Evolutionary conservation across 2,888 invertebrate genomes (phyloP).

Genomic region (Brachypalpus laphriformis): DNA sequence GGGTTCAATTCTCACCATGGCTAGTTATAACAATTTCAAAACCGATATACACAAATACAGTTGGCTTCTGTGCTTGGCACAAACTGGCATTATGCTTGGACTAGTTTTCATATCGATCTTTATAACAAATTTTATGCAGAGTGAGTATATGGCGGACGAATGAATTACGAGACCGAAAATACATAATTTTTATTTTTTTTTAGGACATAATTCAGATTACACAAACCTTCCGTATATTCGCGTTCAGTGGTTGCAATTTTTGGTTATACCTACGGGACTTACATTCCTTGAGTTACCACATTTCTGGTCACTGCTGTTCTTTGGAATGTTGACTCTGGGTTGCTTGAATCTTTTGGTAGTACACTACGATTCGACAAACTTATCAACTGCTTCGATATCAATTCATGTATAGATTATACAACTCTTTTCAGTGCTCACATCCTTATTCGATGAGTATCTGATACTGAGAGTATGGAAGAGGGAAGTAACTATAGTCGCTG

Average conservation of each 20-base stretch:
- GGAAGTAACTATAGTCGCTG: neutral
- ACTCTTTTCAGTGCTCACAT: constrained; percentile 77
- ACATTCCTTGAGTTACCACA: constrained; percentile 34
- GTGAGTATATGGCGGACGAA: neutral
- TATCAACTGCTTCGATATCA: neutral
- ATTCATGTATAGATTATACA: constrained; percentile 77
- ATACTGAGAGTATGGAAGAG: constrained; percentile 75
- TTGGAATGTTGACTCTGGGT: constrained; percentile 49
- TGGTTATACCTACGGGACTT: constrained; percentile 19
- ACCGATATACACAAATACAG: constrained; percentile 85
- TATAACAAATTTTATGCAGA: constrained; percentile 76
- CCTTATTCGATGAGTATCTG: constrained; percentile 80
- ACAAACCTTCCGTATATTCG: neutral
- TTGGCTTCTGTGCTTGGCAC: constrained; percentile 78
- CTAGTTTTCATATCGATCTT: constrained; percentile 82
- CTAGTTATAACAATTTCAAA: constrained; percentile 84
- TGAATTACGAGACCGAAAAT: neutral
- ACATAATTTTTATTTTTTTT: neutral
- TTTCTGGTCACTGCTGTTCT: constrained; percentile 56
- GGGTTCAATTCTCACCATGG: constrained; percentile 64
- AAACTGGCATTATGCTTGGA: constrained; percentile 81
- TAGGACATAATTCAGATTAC: neutral
- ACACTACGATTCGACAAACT: neutral
- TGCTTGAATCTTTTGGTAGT: constrained; percentile 41
- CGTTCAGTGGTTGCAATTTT: constrained; percentile 40